Percentiles rank a stretch among this genome's conserved stretches.
phyloP scores from a whole-genome alignment of 2,113 vertebrate genomes.

The Pogonocichla stellata region DNA sequence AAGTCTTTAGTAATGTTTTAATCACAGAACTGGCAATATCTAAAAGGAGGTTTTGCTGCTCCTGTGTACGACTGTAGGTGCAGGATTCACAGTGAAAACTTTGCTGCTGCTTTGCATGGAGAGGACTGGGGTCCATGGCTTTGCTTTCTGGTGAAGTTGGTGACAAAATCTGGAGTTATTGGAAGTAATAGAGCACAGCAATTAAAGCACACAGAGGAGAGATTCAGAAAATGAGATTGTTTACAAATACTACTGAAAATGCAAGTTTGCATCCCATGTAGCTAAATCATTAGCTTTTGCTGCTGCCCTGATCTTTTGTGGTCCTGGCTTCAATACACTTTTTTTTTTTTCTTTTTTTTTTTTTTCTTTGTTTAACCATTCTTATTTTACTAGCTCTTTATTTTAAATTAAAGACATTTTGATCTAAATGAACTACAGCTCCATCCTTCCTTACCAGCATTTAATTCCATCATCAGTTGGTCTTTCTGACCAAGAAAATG shows the following conservation, averaged over 20 bases:
- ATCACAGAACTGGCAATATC: background rate
- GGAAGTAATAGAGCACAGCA: background rate
- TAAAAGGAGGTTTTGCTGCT: background rate
- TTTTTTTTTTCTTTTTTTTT: background rate
- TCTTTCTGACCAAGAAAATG: slow-evolving; percentile 56
- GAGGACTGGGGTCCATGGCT: background rate
- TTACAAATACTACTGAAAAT: slow-evolving; percentile 45
- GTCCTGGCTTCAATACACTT: background rate
- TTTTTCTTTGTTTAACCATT: background rate
- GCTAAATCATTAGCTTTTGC: slow-evolving; percentile 33
- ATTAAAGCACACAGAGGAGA: slow-evolving; percentile 27
- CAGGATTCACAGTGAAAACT: background rate
- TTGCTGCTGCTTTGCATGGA: background rate
- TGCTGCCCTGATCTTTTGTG: slow-evolving; percentile 41
- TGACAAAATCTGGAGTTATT: background rate
- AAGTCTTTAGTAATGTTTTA: background rate
- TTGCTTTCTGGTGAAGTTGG: background rate
- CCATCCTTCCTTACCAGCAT: background rate
- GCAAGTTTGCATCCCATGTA: slow-evolving; percentile 7
- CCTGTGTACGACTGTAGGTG: accelerated
- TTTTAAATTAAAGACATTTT: background rate
- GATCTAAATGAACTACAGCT: slow-evolving; percentile 44
- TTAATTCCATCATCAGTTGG: slow-evolving; percentile 47
- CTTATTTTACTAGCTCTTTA: background rate
- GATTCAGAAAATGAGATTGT: slow-evolving; percentile 19